These are phyloP conservation scores for Drosophila grimshawi DNA, from an alignment of 1,140 invertebrate species.

Conservation along the genomic window DNA sequence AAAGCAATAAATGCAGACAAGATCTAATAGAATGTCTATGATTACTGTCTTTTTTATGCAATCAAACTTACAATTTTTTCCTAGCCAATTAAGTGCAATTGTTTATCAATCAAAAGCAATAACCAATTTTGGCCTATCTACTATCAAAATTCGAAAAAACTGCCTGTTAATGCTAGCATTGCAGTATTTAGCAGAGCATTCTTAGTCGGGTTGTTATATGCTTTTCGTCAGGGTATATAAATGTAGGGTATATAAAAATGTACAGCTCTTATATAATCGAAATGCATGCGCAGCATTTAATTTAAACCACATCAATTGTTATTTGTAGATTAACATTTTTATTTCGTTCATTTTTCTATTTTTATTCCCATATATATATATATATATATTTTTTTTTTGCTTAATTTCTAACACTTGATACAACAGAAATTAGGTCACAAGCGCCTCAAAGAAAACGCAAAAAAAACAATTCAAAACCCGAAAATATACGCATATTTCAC, in stretches of 20 bases:
- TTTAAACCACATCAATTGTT: conserved; percentile 4
- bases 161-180: too few species aligned
- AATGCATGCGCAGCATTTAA: conserved; percentile 1
- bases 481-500: neutral
- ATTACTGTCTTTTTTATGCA: too few species aligned
- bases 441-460: conserved; percentile 48
- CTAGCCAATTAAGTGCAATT: too few species aligned
- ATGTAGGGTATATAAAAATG: neutral
- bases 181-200: too few species aligned
- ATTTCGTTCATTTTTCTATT: neutral
- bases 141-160: too few species aligned
- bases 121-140: too few species aligned
- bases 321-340: conserved; percentile 27
- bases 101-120: too few species aligned
- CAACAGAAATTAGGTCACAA: conserved; percentile 78
- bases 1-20: too few species aligned
- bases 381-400: conserved; percentile 16
- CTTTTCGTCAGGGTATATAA: neutral
- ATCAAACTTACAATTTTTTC: too few species aligned
- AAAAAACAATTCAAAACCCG: conserved; percentile 23
- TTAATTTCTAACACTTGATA: conserved; percentile 70
- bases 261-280: neutral
- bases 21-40: too few species aligned
- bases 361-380: too few species aligned
- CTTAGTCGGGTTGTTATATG: too few species aligned